A percentile compares a stretch with the other conserved stretches of the same genome.
These are phyloP conservation scores for Pedicia rivosa DNA, from an alignment of 2,888 invertebrate genomes.

Conservation along the genomic window DNA sequence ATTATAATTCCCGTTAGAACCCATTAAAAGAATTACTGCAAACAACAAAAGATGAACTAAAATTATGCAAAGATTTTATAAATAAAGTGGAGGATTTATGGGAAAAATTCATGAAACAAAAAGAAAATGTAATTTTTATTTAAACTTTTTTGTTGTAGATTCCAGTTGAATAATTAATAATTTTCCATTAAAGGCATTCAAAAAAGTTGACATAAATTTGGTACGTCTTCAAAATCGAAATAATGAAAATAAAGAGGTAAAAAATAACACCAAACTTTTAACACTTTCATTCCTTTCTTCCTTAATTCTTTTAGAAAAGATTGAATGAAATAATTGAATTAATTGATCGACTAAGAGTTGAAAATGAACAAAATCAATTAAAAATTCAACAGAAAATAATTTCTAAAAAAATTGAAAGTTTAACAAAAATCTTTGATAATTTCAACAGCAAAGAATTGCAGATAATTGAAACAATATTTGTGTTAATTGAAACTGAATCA, in stretches of 20 bases:
- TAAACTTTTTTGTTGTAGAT: not conserved
- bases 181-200: not conserved
- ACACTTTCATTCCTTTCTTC: not conserved
- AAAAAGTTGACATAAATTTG: not conserved
- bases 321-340: not conserved
- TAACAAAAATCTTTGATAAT: no score
- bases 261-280: not conserved
- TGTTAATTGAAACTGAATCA: no score
- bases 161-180: not conserved
- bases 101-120: not conserved
- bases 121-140: not conserved
- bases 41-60: no score
- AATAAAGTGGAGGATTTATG: not conserved
- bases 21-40: no score
- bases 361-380: no score
- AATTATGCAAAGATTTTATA: no score
- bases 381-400: no score
- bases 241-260: not conserved
- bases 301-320: not conserved
- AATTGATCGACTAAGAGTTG: not conserved
- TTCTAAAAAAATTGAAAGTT: no score
- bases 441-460: no score
- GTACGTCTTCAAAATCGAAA: not conserved
- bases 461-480: no score
- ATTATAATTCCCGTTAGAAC: no score